These are phyloP conservation scores for Calameuta filiformis DNA, from an alignment of 2,888 invertebrate genomes.

Conservation along the genomic window DNA sequence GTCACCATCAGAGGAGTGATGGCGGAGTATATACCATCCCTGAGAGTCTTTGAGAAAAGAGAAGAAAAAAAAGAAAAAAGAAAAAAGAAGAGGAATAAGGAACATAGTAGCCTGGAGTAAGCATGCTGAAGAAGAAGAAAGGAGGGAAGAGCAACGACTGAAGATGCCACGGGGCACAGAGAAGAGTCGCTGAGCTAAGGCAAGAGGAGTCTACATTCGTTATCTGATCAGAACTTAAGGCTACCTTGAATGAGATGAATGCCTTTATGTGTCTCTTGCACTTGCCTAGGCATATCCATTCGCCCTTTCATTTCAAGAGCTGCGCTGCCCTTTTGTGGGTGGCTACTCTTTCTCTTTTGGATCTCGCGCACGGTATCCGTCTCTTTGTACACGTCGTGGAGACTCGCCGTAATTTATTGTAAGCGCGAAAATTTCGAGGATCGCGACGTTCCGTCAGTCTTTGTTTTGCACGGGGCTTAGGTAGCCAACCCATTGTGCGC, in stretches of 20 bases:
- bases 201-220: slow-evolving; percentile 60
- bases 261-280: slow-evolving; percentile 64
- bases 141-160: slow-evolving; percentile 12
- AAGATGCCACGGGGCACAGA: slow-evolving; percentile 27
- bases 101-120: slow-evolving; percentile 12
- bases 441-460: not conserved
- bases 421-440: slow-evolving; percentile 49
- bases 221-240: slow-evolving; percentile 64
- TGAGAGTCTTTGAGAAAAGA: not conserved
- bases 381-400: slow-evolving; percentile 34
- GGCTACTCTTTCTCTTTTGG: slow-evolving; percentile 55
- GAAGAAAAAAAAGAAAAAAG: slow-evolving; percentile 8
- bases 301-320: slow-evolving; percentile 60
- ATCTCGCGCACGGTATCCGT: slow-evolving; percentile 39
- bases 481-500: not conserved
- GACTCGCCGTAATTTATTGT: slow-evolving; percentile 52
- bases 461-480: not conserved
- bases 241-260: slow-evolving; percentile 65
- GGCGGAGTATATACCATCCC: not conserved
- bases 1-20: not conserved
- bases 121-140: slow-evolving; percentile 15
- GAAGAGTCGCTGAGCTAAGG: slow-evolving; percentile 15
- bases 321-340: slow-evolving; percentile 62
- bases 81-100: slow-evolving; percentile 11
- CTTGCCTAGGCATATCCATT: slow-evolving; percentile 63